Conservation (phyloP, 2,888 invertebrate genomes). For the Drosophila monieri region DNA sequence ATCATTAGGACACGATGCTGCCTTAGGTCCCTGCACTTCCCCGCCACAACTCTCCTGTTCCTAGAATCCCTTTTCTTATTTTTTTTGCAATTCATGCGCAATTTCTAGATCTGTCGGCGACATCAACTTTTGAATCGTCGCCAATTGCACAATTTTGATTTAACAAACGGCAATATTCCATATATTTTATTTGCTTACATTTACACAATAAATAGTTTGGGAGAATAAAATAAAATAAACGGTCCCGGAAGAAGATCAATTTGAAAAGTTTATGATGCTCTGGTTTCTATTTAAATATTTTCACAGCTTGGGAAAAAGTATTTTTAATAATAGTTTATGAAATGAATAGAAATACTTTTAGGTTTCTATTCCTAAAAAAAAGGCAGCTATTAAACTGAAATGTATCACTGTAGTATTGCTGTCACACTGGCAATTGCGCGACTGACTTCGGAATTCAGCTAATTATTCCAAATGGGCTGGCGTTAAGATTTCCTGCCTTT, state of each 20-base stretch:
- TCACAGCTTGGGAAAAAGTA: background rate
- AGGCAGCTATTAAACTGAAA: background rate
- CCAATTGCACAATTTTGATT: slow-evolving; percentile 38
- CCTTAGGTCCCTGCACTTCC: background rate
- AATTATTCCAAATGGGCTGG: slow-evolving; percentile 37
- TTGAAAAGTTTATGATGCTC: slow-evolving; percentile 39
- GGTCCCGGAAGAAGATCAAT: slow-evolving; percentile 42
- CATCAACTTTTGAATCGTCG: slow-evolving; percentile 22
- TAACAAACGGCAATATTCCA: slow-evolving; percentile 39
- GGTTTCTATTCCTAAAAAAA: too few species aligned
- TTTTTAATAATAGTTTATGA: background rate
- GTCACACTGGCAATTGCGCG: slow-evolving; percentile 17
- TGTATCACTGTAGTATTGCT: background rate
- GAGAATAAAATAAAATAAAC: background rate
- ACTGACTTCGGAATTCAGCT: slow-evolving; percentile 33
- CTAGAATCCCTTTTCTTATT: background rate
- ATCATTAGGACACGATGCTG: slow-evolving; percentile 35
- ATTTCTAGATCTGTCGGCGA: slow-evolving; percentile 11
- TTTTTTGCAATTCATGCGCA: slow-evolving; percentile 17
- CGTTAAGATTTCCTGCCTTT: slow-evolving; percentile 34
- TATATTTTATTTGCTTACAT: background rate
- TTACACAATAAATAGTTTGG: background rate
- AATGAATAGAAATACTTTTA: background rate
- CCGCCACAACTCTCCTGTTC: background rate
- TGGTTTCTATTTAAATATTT: slow-evolving; percentile 9